phyloP scores from a whole-genome alignment of 2,888 invertebrate species.

The Pasiphila rectangulata region DNA sequence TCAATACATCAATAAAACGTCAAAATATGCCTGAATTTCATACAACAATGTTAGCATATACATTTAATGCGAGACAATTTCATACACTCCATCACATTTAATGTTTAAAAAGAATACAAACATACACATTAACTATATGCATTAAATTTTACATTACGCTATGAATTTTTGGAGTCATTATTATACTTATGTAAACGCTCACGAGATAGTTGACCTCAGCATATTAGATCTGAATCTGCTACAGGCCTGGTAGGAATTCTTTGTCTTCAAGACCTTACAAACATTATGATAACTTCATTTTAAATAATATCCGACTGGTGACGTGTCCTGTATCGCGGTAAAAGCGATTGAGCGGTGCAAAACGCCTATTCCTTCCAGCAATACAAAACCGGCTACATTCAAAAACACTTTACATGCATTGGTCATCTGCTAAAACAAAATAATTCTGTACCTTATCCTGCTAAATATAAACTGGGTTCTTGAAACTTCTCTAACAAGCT shows the following conservation, averaged over 20 bases:
- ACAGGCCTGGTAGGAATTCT: not conserved
- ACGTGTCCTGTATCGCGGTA: too few species aligned
- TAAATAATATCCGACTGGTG: too few species aligned
- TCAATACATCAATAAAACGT: not conserved
- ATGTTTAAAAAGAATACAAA: conserved; percentile 63
- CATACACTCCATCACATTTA: conserved; percentile 55
- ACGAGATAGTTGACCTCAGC: conserved; percentile 61
- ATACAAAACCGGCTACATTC: conserved; percentile 5
- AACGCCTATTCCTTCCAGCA: not conserved
- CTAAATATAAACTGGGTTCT: conserved; percentile 26
- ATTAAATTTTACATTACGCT: conserved; percentile 55
- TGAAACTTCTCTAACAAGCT: too few species aligned
- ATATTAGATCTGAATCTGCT: conserved; percentile 24
- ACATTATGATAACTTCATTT: too few species aligned
- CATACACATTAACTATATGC: conserved; percentile 63
- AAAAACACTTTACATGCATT: conserved; percentile 7
- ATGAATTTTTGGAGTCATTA: conserved; percentile 73
- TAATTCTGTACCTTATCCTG: conserved; percentile 23
- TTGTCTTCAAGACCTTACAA: not conserved
- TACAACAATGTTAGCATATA: conserved; percentile 57
- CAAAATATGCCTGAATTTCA: not conserved
- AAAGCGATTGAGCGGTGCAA: too few species aligned
- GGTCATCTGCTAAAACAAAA: conserved; percentile 22
- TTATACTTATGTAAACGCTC: conserved; percentile 64
- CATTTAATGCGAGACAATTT: conserved; percentile 41